Base-by-base conservation (phyloP, 1,140 invertebrate genomes). In the Drosophila lacertosa region DNA sequence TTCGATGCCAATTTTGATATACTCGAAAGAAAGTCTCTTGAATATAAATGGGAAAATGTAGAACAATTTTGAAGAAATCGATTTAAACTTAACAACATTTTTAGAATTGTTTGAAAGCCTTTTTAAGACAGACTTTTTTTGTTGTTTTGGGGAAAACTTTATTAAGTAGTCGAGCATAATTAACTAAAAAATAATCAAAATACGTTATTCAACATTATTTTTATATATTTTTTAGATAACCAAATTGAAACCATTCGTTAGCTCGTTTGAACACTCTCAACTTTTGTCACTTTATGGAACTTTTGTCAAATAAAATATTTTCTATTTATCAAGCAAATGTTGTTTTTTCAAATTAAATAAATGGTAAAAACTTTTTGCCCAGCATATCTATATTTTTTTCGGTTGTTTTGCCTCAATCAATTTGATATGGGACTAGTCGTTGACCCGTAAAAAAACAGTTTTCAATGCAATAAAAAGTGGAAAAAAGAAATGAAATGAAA, bases 341-440 rank as follows among this genome's bases (percentile, higher is more conserved):
- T 2, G 11, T 39, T 37, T 65, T 35, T 42, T 15, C 11, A 35
- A 57, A 57, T 42, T 50, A 65, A 53, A 65, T 58, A n/a, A 15
- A 32, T 66, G 45, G 11, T 33, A n/a, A 66, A 71, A 53, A 51
- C 15, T 66, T 65, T 45, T 50, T 35, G 18, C 0, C 20, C 20
- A 22, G 20, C n/a, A n/a, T n/a, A n/a, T n/a, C n/a, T n/a, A 22
- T 2, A 22, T 22, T 32, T 54, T 55, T 32, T 9, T 29, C 15
- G 6, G 18, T n/a, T 15, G 11, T 29, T 26, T 54, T 29, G 37
- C 16, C 68, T 15, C 62, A 58, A 71, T 71, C 60, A 71, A 51
- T 37, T 70, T 69, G 62, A 70, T 44, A 47, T 65, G 32, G 51
- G 62, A 50, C 35, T 35, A 32, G 42, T 50, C 24, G 50, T 37